Evolutionary conservation across 2,113 vertebrate species (phyloP).

Genomic region (Cyprinodon brontotheroides): DNA sequence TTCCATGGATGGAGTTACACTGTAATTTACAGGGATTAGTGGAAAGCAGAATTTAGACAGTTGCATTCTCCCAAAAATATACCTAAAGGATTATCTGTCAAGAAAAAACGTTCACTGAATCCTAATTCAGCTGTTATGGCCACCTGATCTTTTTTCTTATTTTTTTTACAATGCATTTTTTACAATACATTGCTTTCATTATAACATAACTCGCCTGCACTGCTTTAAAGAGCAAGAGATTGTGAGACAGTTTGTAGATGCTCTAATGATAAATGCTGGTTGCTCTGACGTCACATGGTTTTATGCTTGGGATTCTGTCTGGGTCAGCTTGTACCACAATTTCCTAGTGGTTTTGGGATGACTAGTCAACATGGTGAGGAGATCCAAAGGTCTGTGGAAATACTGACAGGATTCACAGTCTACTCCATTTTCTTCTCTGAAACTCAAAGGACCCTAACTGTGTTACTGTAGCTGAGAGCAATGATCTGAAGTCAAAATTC

Average conservation of each 20-base stretch:
- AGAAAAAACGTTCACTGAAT: conserved; percentile 51
- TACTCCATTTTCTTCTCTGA: conserved; percentile 43
- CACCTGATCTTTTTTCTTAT: conserved; percentile 39
- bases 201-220: conserved; percentile 14
- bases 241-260: conserved; percentile 64
- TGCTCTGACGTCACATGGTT: conserved; percentile 77
- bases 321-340: conserved; percentile 59
- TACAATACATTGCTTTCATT: conserved; percentile 34
- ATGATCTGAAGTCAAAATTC: conserved; percentile 26
- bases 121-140: conserved; percentile 40
- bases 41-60: conserved; percentile 65
- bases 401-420: conserved; percentile 51
- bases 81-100: conserved; percentile 46
- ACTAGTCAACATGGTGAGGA: conserved; percentile 52
- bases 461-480: conserved; percentile 27
- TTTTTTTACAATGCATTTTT: conserved; percentile 44
- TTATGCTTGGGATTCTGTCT: conserved; percentile 72
- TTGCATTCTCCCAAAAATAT: conserved; percentile 40
- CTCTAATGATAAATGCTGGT: conserved; percentile 76
- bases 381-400: conserved; percentile 61
- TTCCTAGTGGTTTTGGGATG: conserved; percentile 72
- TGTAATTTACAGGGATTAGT: conserved; percentile 78
- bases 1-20: conserved; percentile 70
- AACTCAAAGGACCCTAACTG: conserved; percentile 41
- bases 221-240: conserved; percentile 47